These are phyloP conservation scores for Zosterops lateralis DNA, from an alignment of 2,113 vertebrate species.

Conservation along the genomic window DNA sequence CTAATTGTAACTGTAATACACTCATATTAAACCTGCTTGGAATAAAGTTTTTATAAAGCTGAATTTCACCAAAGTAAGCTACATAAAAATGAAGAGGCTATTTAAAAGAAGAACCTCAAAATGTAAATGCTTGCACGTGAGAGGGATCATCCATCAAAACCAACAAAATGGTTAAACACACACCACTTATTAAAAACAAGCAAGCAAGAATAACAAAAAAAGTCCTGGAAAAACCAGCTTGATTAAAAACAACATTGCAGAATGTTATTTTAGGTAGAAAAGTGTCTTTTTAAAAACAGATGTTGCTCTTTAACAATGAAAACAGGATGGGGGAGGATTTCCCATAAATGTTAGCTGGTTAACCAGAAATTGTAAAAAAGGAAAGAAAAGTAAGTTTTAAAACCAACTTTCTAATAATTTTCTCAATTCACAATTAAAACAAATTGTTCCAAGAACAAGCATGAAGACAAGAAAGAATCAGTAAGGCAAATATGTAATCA, in stretches of 20 bases:
- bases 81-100: not conserved
- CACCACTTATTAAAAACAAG: not conserved
- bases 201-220: not conserved
- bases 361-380: not conserved
- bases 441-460: not conserved
- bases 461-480: not conserved
- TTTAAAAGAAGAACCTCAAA: not conserved
- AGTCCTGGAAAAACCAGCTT: not conserved
- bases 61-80: not conserved
- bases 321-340: not conserved
- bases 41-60: not conserved
- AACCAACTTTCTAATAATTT: not conserved
- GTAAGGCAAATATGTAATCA: not conserved
- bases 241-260: not conserved
- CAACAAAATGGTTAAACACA: not conserved
- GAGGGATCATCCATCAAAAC: not conserved
- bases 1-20: not conserved
- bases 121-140: accelerated
- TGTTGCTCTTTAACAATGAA: not conserved
- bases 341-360: not conserved
- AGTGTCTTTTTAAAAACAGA: not conserved
- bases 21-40: not conserved
- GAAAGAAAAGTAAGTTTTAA: not conserved
- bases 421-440: not conserved
- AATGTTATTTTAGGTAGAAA: not conserved